Conservation (phyloP, 2,797 vertebrate genomes). For the Monodelphis domestica region DNA sequence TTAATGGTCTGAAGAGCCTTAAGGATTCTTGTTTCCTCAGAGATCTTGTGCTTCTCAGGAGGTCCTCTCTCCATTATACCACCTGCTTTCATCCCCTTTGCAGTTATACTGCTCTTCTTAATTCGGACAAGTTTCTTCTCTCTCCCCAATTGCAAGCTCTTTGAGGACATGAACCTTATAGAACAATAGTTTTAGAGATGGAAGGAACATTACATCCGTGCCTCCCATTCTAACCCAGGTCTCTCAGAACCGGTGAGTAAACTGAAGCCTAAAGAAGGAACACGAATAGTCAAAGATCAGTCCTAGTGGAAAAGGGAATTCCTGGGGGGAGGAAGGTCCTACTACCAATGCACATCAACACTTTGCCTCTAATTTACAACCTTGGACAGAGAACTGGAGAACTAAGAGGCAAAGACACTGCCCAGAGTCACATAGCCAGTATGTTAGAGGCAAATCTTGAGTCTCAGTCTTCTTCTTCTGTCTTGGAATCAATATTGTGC, state of each 20-base stretch:
- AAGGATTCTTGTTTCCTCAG: background rate
- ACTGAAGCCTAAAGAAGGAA: background rate
- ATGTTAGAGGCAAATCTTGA: background rate
- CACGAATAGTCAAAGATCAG: background rate
- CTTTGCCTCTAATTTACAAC: background rate
- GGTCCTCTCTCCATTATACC: background rate
- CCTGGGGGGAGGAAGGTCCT: background rate
- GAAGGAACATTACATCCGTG: conserved; percentile 9
- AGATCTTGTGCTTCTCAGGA: background rate
- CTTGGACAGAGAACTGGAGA: background rate
- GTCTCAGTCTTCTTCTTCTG: background rate
- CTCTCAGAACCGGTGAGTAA: background rate
- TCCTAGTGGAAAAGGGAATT: background rate
- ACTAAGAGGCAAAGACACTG: background rate
- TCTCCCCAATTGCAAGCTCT: too few species aligned
- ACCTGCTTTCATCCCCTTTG: background rate
- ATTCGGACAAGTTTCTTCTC: too few species aligned
- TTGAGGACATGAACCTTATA: too few species aligned
- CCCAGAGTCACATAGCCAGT: background rate
- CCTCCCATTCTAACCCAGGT: background rate
- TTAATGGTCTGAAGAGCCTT: background rate
- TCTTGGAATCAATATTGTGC: too few species aligned
- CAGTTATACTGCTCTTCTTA: background rate
- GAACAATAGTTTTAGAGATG: background rate
- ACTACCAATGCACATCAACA: background rate